Percentiles rank a stretch among this genome's conserved stretches.
Evolutionary conservation across 2,888 invertebrate species (phyloP).

Genomic region (Dascillus cervinus): DNA sequence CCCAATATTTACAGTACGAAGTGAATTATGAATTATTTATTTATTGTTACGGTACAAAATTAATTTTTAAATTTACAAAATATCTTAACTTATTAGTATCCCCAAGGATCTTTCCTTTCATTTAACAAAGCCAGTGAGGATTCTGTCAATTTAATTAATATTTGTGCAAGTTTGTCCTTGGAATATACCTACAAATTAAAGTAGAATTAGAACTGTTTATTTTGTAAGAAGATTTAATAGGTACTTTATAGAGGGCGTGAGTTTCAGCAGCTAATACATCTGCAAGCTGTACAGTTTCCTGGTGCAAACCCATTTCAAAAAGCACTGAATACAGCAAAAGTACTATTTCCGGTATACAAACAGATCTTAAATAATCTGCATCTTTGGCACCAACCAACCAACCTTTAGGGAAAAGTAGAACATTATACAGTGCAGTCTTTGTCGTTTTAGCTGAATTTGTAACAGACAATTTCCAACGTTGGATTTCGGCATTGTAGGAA

Average conservation of each 20-base stretch:
- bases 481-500: conserved; percentile 69
- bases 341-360: conserved; percentile 78
- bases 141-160: conserved; percentile 70
- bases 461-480: conserved; percentile 65
- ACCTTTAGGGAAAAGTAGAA: conserved; percentile 78
- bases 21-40: too few species aligned
- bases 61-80: too few species aligned
- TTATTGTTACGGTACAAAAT: too few species aligned
- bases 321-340: conserved; percentile 73
- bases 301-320: conserved; percentile 64
- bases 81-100: too few species aligned
- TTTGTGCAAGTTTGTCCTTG: conserved; percentile 67
- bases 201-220: conserved; percentile 3
- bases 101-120: conserved; percentile 76
- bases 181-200: conserved; percentile 54
- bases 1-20: too few species aligned
- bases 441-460: conserved; percentile 55
- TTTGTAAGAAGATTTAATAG: conserved; percentile 13
- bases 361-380: conserved; percentile 57
- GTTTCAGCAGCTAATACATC: conserved; percentile 75
- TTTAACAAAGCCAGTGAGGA: conserved; percentile 70
- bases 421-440: conserved; percentile 74
- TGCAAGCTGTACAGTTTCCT: conserved; percentile 71
- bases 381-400: conserved; percentile 72
- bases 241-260: conserved; percentile 69